phyloP scores from a whole-genome alignment of 2,113 vertebrate genomes.

The Scomber japonicus region DNA sequence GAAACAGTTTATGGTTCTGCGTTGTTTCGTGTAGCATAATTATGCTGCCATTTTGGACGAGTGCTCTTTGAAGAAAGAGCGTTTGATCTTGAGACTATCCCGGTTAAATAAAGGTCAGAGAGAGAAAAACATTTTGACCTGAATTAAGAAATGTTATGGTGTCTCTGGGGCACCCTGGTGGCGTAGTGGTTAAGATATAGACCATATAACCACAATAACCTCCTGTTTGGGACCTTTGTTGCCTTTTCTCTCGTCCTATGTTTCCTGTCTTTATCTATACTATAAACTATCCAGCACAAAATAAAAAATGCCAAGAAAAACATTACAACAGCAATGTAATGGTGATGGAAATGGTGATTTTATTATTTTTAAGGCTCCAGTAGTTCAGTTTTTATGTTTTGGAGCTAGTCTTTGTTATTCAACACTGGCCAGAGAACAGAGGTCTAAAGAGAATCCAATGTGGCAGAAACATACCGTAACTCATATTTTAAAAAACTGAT shows the following conservation, averaged over 20 bases:
- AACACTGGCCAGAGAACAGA: conserved; percentile 7
- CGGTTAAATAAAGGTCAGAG: conserved; percentile 53
- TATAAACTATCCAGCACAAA: conserved; percentile 11
- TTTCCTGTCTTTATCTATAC: conserved; percentile 30
- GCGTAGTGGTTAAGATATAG: conserved; percentile 39
- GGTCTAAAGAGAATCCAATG: neutral
- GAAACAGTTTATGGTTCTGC: conserved; percentile 4
- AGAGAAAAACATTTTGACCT: conserved; percentile 50
- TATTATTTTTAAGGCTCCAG: conserved; percentile 7
- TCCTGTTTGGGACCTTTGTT: conserved; percentile 23
- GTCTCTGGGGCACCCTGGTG: conserved; percentile 43
- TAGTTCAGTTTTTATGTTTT: conserved; percentile 18
- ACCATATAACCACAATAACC: conserved; percentile 37
- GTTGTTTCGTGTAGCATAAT: conserved; percentile 35
- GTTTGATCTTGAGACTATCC: conserved; percentile 51
- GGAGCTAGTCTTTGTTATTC: conserved; percentile 16
- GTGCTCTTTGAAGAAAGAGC: conserved; percentile 35
- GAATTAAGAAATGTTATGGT: conserved; percentile 52
- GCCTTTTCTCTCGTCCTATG: conserved; percentile 21
- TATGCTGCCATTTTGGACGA: conserved; percentile 36
- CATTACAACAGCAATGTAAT: neutral
- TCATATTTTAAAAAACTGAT: conserved; percentile 38
- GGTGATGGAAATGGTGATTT: neutral
- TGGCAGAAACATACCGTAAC: neutral
- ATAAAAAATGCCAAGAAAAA: neutral